Percentiles rank a stretch among this genome's conserved stretches.
These are phyloP conservation scores for Conus canariensis DNA, from an alignment of 2,888 invertebrate species.

Conservation along the genomic window DNA sequence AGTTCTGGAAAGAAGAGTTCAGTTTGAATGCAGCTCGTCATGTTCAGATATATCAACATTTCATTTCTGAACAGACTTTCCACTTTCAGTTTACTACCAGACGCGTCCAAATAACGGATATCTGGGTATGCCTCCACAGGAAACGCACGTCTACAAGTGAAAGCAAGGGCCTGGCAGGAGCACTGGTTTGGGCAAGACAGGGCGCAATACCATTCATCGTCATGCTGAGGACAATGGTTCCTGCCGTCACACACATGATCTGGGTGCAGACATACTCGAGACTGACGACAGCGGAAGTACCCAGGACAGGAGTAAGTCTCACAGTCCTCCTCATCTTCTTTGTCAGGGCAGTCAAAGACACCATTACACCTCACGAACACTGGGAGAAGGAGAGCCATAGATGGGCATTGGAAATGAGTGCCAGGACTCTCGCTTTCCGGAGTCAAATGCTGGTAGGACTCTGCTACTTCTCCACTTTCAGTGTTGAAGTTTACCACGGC, in stretches of 20 bases:
- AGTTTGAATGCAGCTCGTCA: background rate
- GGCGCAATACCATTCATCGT: background rate
- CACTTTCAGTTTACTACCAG: background rate
- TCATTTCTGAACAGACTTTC: background rate
- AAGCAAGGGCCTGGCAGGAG: background rate
- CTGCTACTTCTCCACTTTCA: background rate
- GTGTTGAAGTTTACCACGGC: background rate
- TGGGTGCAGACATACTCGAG: background rate
- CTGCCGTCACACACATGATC: constrained; percentile 23
- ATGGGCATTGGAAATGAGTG: constrained; percentile 18
- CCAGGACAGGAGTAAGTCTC: constrained; percentile 19
- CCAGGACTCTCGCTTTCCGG: background rate
- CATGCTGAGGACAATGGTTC: background rate
- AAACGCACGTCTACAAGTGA: background rate
- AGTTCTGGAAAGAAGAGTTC: background rate
- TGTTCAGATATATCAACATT: background rate
- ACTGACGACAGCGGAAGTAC: background rate
- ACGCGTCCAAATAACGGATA: background rate
- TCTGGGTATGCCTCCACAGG: background rate
- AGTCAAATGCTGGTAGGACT: background rate
- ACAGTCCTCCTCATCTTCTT: constrained; percentile 4
- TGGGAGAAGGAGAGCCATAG: background rate
- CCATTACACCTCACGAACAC: constrained; percentile 2
- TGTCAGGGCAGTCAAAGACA: background rate
- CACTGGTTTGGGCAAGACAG: constrained; percentile 5